Evolutionary conservation across 2,888 invertebrate species (phyloP).

Genomic region (Drosophila nigricruria): DNA sequence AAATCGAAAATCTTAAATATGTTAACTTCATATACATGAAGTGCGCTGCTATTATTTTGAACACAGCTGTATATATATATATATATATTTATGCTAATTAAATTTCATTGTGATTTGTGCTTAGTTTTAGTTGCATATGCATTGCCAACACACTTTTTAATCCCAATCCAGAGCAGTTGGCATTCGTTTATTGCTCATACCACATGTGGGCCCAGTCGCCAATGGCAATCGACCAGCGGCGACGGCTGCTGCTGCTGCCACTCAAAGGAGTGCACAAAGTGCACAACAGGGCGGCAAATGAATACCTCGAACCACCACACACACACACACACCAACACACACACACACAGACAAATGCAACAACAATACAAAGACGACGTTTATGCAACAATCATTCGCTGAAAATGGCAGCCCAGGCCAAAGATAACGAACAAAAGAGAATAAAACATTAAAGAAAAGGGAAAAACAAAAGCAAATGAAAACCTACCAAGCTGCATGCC

Average conservation of each 20-base stretch:
- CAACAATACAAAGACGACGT: slow-evolving; percentile 77
- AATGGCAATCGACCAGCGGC: slow-evolving; percentile 56
- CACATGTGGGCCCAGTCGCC: slow-evolving; percentile 60
- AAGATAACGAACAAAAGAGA: slow-evolving; percentile 40
- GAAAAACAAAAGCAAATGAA: slow-evolving; percentile 24
- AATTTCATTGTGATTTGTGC: neutral
- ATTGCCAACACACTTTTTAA: too few relatives aligned
- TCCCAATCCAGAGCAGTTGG: neutral
- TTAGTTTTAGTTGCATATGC: neutral
- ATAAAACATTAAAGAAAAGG: slow-evolving; percentile 9
- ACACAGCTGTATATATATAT: too few relatives aligned
- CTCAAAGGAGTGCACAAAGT: slow-evolving; percentile 76
- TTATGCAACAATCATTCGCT: slow-evolving; percentile 81
- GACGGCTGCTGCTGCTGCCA: slow-evolving; percentile 44
- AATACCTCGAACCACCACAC: slow-evolving; percentile 31
- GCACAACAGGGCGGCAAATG: slow-evolving; percentile 67
- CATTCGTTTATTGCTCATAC: slow-evolving; percentile 48
- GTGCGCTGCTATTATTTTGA: too few relatives aligned
- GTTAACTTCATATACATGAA: too few relatives aligned
- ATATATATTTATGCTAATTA: neutral
- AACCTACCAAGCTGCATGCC: slow-evolving; percentile 64
- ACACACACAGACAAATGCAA: slow-evolving; percentile 43
- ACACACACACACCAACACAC: slow-evolving; percentile 22
- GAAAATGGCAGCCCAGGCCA: slow-evolving; percentile 58
- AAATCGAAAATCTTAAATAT: too few relatives aligned